Conservation (phyloP, 2,113 vertebrate genomes). For the Larimichthys polyactis region DNA sequence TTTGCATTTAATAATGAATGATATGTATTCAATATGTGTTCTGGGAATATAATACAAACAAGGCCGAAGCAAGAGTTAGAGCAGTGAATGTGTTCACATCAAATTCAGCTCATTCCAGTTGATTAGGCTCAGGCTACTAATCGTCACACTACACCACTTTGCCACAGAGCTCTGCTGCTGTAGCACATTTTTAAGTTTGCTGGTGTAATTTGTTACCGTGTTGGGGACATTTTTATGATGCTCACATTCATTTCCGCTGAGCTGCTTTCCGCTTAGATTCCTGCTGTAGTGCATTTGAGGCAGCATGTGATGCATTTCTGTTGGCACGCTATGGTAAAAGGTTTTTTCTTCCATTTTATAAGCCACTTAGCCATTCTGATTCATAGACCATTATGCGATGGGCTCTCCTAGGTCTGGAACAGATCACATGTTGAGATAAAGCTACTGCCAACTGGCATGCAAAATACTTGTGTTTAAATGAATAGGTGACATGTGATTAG, state of each 20-base stretch:
- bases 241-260: conserved; percentile 40
- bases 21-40: not conserved
- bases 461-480: not conserved
- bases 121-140: conserved; percentile 14
- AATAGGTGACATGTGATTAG: not conserved
- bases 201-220: conserved; percentile 28
- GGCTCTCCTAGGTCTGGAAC: not conserved
- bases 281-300: conserved; percentile 17
- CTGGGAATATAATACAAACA: not conserved
- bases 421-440: conserved; percentile 3
- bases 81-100: not conserved
- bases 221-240: conserved; percentile 42
- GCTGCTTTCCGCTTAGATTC: conserved; percentile 33
- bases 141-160: not conserved
- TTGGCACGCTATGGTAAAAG: conserved; percentile 18
- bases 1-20: not conserved
- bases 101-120: conserved; percentile 8
- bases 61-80: not conserved
- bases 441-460: not conserved
- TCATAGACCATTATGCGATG: conserved; percentile 33
- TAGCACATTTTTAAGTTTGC: conserved; percentile 30
- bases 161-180: conserved; percentile 35
- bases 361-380: conserved; percentile 43
- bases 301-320: conserved; percentile 27
- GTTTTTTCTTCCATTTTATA: conserved; percentile 6